Percentiles rank a stretch among this genome's conserved stretches.
These are phyloP conservation scores for Drosophila suzukii DNA, from an alignment of 1,140 invertebrate genomes.

Conservation along the genomic window DNA sequence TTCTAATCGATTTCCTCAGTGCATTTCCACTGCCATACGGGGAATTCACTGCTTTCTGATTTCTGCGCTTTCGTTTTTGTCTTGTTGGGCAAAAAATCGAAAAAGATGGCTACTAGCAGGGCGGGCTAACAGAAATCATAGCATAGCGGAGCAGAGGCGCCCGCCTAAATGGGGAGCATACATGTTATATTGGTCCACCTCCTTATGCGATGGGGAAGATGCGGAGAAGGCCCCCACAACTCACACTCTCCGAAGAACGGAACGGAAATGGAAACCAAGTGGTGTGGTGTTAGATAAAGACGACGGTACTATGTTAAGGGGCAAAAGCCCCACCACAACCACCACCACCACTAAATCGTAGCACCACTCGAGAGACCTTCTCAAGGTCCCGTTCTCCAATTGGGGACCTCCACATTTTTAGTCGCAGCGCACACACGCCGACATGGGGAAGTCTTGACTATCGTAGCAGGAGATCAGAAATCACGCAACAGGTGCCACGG, in stretches of 20 bases:
- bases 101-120: constrained; percentile 83
- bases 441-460: constrained; percentile 84
- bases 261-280: constrained; percentile 4
- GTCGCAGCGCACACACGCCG: constrained; percentile 73
- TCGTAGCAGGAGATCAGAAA: constrained; percentile 69
- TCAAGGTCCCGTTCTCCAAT: constrained; percentile 52
- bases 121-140: constrained; percentile 81
- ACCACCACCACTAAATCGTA: background rate
- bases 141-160: constrained; percentile 36
- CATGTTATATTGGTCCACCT: background rate
- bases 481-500: constrained; percentile 10
- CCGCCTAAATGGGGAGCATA: constrained; percentile 8
- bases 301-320: constrained; percentile 36
- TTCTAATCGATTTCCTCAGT: constrained; percentile 4
- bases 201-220: constrained; percentile 34
- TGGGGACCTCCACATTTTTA: constrained; percentile 51
- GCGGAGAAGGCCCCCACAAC: constrained; percentile 13
- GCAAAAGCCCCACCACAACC: constrained; percentile 20
- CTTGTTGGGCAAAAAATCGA: constrained; percentile 73
- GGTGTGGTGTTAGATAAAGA: constrained; percentile 26
- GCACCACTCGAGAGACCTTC: constrained; percentile 52
- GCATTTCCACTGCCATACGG: background rate
- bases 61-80: constrained; percentile 34
- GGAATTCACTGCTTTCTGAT: constrained; percentile 25
- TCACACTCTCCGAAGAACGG: background rate